Evolutionary conservation across 2,113 vertebrate species (phyloP).

Genomic region (Mystacornis crossleyi): DNA sequence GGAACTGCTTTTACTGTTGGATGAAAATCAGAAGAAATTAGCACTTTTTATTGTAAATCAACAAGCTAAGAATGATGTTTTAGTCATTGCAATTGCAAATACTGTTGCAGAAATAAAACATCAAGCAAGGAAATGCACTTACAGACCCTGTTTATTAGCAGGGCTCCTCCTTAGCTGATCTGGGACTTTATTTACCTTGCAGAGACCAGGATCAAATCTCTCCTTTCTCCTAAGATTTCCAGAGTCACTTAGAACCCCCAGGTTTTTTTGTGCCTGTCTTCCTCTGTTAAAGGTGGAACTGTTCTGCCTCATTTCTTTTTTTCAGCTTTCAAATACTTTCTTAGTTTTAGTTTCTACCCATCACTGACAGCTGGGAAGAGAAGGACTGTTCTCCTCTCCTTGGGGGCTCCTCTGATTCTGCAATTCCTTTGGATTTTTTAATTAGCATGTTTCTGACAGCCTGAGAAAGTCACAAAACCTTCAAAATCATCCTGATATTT

Average conservation of each 20-base stretch:
- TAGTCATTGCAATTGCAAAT: neutral
- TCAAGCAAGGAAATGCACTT: neutral
- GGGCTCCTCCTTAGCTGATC: neutral
- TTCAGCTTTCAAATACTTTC: neutral
- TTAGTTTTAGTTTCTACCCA: neutral
- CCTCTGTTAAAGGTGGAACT: neutral
- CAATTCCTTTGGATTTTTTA: neutral
- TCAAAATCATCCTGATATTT: neutral
- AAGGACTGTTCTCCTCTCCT: neutral
- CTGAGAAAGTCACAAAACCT: neutral
- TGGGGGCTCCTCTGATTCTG: neutral
- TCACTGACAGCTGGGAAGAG: neutral
- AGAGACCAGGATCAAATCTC: neutral
- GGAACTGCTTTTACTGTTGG: neutral
- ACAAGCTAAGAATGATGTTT: neutral
- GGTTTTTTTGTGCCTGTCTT: neutral
- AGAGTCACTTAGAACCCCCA: neutral
- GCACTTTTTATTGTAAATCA: neutral
- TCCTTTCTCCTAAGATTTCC: neutral
- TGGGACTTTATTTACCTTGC: neutral
- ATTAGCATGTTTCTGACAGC: neutral
- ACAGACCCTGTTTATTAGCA: neutral
- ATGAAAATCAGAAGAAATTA: neutral
- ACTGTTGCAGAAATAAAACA: neutral
- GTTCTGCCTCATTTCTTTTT: neutral